phyloP scores from a whole-genome alignment of 1,140 invertebrate species.

The Drosophila erecta region DNA sequence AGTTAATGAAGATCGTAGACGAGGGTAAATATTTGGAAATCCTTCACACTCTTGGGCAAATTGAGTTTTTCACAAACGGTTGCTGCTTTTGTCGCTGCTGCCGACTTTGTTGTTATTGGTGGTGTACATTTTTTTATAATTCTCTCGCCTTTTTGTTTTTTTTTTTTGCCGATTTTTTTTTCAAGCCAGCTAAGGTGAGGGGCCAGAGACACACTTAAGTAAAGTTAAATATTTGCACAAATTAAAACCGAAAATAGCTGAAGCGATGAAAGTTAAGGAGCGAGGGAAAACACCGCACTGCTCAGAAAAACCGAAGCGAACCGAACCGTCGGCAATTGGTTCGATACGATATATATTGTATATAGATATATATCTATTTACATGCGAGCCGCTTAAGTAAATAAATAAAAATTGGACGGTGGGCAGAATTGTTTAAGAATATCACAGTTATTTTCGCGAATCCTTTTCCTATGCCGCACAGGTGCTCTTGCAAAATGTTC shows the following conservation, averaged over 20 bases:
- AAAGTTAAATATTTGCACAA: conserved; percentile 79
- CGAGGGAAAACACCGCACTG: conserved; percentile 14
- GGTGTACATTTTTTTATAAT: conserved; percentile 57
- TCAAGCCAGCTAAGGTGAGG: conserved; percentile 36
- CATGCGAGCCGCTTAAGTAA: conserved; percentile 56
- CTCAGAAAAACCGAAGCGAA: conserved; percentile 8
- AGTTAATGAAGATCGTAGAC: conserved; percentile 15
- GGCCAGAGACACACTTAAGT: conserved; percentile 64
- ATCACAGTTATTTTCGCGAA: conserved; percentile 58
- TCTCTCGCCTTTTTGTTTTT: conserved; percentile 1
- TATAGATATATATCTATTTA: conserved; percentile 24
- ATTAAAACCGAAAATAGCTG: conserved; percentile 76
- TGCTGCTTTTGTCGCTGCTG: conserved; percentile 47
- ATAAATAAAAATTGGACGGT: conserved; percentile 32
- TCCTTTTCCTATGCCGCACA: conserved; percentile 17
- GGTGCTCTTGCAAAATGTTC: conserved; percentile 2
- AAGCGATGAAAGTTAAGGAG: conserved; percentile 53
- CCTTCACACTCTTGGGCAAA: conserved; percentile 67
- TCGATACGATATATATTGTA: conserved; percentile 33
- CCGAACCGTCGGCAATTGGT: conserved; percentile 50
- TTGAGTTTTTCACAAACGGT: conserved; percentile 62
- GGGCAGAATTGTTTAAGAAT: conserved; percentile 7
- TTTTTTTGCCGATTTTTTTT: conserved; percentile 16
- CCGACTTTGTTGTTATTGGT: conserved; percentile 21
- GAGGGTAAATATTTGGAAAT: conserved; percentile 68